Evolutionary conservation across 2,113 vertebrate species (phyloP), one percentile per base, ranked within the genome.

Genomic region (Oxygymnocypris stewartii): DNA sequence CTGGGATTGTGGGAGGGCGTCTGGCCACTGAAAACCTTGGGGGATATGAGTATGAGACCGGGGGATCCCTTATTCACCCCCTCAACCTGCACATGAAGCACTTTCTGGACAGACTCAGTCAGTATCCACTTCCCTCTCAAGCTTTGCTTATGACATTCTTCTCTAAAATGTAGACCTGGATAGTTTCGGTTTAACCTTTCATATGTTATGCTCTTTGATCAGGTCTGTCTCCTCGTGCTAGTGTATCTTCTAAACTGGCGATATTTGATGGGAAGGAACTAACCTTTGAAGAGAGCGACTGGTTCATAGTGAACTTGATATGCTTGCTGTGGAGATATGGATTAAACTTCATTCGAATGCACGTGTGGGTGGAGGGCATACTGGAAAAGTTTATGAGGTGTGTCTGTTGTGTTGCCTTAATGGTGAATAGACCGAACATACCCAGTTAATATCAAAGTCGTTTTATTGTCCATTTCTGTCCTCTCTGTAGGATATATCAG

Each of bases 361-460:
- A 95, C 88, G 96, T 98, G 95, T 99, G 97, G 97, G 96, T 98
- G 90, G 97, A 99, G 90, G 93, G 95, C 35, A 0, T 98, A 78
- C 69, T 99, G 86, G 97, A 99, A 91, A 99, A 97, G 86, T 99
- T 99, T 86, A 99, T 99, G 97, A 96, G 97, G 98, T 98, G 13
- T 63, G 61, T 65, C 51, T 86, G 44, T 76, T 18, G 9, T 35
- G 57, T 1, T 76, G 11, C 14, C n/a, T 11, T 59, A 18, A 25
- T 11, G 14, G 9, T 16, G 25, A 20, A 78, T 18, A 20, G 14
- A 20, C 51, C 20, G 13, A 51, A 31, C 28, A 31, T 35, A 9
- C 35, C 4, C 75, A 31, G 13, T 23, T 18, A 40, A 4, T 20
- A 31, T 37, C 2, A 71, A 23, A 37, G 7, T 11, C 35, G 1